Percentiles rank a stretch among this genome's conserved stretches.
Evolutionary conservation across 2,113 vertebrate genomes (phyloP).

Genomic region (Ammodytes dubius): DNA sequence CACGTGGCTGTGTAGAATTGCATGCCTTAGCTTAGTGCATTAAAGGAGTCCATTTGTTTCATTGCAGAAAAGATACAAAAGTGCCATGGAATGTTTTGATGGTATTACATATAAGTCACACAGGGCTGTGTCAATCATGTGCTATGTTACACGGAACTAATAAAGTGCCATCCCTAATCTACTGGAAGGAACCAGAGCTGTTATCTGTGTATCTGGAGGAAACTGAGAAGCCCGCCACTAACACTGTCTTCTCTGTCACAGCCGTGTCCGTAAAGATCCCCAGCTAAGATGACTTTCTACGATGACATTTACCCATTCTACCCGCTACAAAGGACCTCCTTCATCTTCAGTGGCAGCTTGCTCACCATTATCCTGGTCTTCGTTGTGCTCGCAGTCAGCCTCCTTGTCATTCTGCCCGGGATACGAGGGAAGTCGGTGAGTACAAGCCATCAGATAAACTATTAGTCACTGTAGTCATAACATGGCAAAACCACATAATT

Average conservation of each 20-base stretch:
- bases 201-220: slow-evolving; percentile 78
- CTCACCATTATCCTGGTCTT: slow-evolving; percentile 92
- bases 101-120: background rate
- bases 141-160: slow-evolving; percentile 17
- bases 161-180: slow-evolving; percentile 48
- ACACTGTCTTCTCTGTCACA: slow-evolving; percentile 81
- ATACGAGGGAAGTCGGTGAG: slow-evolving; percentile 94
- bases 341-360: slow-evolving; percentile 81
- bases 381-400: slow-evolving; percentile 83
- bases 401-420: slow-evolving; percentile 92
- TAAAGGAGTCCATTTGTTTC: background rate
- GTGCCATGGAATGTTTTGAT: background rate
- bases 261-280: slow-evolving; percentile 49
- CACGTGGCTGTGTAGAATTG: background rate
- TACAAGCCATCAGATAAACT: slow-evolving; percentile 35
- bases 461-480: slow-evolving; percentile 22
- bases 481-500: background rate
- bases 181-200: slow-evolving; percentile 38
- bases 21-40: slow-evolving; percentile 7
- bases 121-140: slow-evolving; percentile 16
- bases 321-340: slow-evolving; percentile 83
- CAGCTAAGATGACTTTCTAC: slow-evolving; percentile 91
- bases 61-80: slow-evolving; percentile 9
- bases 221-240: slow-evolving; percentile 74
- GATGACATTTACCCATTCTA: slow-evolving; percentile 93